Percentiles rank a stretch among this genome's conserved stretches.
These are phyloP conservation scores for Conops quadrifasciatus DNA, from an alignment of 2,888 invertebrate genomes.

Conservation along the genomic window DNA sequence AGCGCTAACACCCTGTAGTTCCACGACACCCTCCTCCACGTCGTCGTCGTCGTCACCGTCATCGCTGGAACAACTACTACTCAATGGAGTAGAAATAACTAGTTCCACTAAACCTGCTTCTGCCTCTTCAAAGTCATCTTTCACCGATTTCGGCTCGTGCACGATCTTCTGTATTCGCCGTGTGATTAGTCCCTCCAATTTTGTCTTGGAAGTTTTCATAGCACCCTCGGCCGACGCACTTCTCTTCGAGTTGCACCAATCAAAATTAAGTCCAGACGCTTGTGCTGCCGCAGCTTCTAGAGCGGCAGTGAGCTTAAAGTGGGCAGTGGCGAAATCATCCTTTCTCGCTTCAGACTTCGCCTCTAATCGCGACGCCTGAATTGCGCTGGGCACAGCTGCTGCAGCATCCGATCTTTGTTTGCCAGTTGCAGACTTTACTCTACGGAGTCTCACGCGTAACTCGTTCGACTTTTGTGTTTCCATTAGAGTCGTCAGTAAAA, in stretches of 20 bases:
- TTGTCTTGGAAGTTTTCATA: slow-evolving; percentile 7
- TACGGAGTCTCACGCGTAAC: slow-evolving; percentile 40
- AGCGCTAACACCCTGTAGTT: slow-evolving; percentile 1
- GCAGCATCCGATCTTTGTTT: slow-evolving; percentile 1
- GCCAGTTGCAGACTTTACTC: slow-evolving; percentile 36
- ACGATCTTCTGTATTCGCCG: slow-evolving; percentile 11
- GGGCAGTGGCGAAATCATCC: slow-evolving; percentile 41
- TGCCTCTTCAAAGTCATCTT: slow-evolving; percentile 1
- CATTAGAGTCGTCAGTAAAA: slow-evolving; percentile 23
- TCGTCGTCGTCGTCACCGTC: background rate
- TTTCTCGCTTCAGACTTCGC: slow-evolving; percentile 41
- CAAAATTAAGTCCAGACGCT: slow-evolving; percentile 32
- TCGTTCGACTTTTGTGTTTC: slow-evolving; percentile 39
- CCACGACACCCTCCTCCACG: slow-evolving; percentile 18
- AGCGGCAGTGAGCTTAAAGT: slow-evolving; percentile 44
- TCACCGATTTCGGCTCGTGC: slow-evolving; percentile 2
- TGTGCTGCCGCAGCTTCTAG: slow-evolving; percentile 48
- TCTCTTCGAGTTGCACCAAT: slow-evolving; percentile 38
- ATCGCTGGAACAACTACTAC: slow-evolving; percentile 26
- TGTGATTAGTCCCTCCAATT: slow-evolving; percentile 32
- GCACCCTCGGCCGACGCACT: background rate
- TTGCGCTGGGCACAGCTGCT: slow-evolving; percentile 23
- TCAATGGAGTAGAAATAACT: slow-evolving; percentile 2
- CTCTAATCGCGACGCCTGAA: slow-evolving; percentile 23
- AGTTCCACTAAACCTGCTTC: slow-evolving; percentile 8